Percentiles rank a stretch among this genome's conserved stretches.
phyloP scores from a whole-genome alignment of 1,140 invertebrate genomes.

The Drosophila novamexicana region DNA sequence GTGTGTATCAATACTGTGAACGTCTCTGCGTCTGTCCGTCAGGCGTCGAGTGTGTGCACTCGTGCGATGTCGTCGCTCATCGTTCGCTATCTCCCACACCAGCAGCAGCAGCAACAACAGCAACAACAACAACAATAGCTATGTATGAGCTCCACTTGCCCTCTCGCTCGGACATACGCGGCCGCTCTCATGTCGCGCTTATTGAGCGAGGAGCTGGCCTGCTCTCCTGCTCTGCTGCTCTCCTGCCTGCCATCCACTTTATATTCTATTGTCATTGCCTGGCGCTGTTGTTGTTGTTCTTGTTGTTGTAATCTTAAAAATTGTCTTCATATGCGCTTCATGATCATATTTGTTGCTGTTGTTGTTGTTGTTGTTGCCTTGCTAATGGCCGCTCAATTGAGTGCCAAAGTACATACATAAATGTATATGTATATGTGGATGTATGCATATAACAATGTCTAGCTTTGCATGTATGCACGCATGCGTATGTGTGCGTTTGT shows the following conservation, averaged over 20 bases:
- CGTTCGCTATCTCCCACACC: conserved; percentile 52
- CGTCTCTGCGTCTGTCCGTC: conserved; percentile 16
- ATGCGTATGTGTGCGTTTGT: conserved; percentile 10
- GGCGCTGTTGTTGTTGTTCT: conserved; percentile 50
- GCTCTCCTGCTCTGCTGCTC: conserved; percentile 12
- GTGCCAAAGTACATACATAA: conserved; percentile 72
- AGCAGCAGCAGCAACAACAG: conserved; percentile 22
- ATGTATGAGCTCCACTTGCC: conserved; percentile 39
- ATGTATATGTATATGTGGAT: conserved; percentile 8
- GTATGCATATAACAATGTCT: conserved; percentile 3
- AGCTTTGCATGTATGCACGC: conserved; percentile 4
- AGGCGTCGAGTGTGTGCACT: conserved; percentile 46
- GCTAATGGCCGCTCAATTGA: conserved; percentile 80
- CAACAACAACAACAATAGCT: conserved; percentile 13
- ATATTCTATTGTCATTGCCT: conserved; percentile 78
- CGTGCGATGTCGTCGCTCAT: conserved; percentile 56
- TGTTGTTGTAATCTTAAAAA: conserved; percentile 77
- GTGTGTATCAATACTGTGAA: background rate
- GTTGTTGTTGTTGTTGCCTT: conserved; percentile 55
- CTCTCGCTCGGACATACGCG: conserved; percentile 17
- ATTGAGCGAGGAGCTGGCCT: conserved; percentile 43
- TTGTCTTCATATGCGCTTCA: conserved; percentile 65
- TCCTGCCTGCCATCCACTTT: conserved; percentile 56
- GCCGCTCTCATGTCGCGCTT: conserved; percentile 23
- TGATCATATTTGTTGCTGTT: conserved; percentile 31